phyloP scores from a whole-genome alignment of 2,113 vertebrate species.

The Pitta sordida region DNA sequence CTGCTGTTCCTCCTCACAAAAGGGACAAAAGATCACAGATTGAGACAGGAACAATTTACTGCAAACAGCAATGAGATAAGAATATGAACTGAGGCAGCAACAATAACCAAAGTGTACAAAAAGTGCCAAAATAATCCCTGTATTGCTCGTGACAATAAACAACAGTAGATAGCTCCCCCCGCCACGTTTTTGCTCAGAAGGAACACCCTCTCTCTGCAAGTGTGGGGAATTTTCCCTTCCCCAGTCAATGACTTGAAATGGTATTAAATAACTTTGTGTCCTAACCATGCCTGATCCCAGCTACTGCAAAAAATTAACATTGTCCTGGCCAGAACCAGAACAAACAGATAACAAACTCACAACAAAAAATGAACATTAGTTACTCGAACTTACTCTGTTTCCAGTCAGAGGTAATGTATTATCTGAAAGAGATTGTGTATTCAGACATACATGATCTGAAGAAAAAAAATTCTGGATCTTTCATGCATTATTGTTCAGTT shows the following conservation, averaged over 20 bases:
- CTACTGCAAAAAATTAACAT: not conserved
- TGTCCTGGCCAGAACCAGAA: not conserved
- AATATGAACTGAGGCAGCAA: not conserved
- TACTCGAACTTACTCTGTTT: not conserved
- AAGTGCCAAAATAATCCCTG: not conserved
- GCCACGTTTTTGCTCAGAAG: fast-evolving
- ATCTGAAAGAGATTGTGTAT: not conserved
- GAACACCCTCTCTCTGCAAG: not conserved
- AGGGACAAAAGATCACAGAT: fast-evolving
- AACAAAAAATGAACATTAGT: not conserved
- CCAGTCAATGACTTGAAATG: not conserved
- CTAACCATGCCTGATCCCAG: not conserved
- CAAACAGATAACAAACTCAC: not conserved
- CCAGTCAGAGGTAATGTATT: not conserved
- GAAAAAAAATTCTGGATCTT: not conserved
- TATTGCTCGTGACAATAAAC: not conserved
- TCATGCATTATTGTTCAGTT: not conserved
- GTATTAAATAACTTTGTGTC: not conserved
- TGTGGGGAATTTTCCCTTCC: not conserved
- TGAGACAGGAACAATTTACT: not conserved
- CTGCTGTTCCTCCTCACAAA: fast-evolving
- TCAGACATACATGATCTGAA: not conserved
- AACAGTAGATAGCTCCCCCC: not conserved
- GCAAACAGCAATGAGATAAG: not conserved
- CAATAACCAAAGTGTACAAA: no score